These are phyloP conservation scores for Ptilorrhoa leucosticta DNA, from an alignment of 2,113 vertebrate genomes.

Conservation along the genomic window DNA sequence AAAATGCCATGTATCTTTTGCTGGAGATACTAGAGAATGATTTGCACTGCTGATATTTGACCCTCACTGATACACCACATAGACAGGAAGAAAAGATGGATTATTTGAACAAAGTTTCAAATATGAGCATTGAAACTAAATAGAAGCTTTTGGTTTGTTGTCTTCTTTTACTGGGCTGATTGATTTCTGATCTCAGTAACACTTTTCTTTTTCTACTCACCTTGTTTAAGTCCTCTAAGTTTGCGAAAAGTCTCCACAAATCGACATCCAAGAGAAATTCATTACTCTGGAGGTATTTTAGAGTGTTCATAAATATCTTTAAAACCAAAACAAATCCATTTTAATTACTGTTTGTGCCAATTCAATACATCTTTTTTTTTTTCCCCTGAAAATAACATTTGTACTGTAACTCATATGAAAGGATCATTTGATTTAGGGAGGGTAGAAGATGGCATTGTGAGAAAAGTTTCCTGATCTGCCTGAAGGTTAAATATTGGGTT, in stretches of 20 bases:
- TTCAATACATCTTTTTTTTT: rapidly evolving
- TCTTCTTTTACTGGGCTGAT: not conserved
- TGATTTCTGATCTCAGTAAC: not conserved
- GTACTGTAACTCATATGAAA: not conserved
- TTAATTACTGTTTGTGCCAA: not conserved
- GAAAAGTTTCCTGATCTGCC: not conserved
- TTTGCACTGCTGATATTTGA: not conserved
- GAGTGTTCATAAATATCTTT: conserved; percentile 85
- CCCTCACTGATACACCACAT: not conserved
- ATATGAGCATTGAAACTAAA: not conserved
- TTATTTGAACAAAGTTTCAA: not conserved
- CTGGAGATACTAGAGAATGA: not conserved
- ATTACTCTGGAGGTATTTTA: conserved; percentile 78
- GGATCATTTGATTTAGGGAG: not conserved
- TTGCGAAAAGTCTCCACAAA: conserved; percentile 84
- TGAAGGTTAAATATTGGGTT: not conserved
- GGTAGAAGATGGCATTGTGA: not conserved
- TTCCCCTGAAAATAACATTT: not conserved
- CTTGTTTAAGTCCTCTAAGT: conserved; percentile 88
- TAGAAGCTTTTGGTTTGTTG: not conserved
- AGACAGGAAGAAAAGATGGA: not conserved
- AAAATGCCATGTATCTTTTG: not conserved
- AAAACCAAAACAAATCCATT: not conserved
- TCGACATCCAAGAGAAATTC: conserved; percentile 84
- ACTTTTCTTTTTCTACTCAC: conserved; percentile 60